Percentiles rank a stretch among this genome's conserved stretches.
Evolutionary conservation across 2,888 invertebrate species (phyloP).

Genomic region (Pollenia labialis): DNA sequence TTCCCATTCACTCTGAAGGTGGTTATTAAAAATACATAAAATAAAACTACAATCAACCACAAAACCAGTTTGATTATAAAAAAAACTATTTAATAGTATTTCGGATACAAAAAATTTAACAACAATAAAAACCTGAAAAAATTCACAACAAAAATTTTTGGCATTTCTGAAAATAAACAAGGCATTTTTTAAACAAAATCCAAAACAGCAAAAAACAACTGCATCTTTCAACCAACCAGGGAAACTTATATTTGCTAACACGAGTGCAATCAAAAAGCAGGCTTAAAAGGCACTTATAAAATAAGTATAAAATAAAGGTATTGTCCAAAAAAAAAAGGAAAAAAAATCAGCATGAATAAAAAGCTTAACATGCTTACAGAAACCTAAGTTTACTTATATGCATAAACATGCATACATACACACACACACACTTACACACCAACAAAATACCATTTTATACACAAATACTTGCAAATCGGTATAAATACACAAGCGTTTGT

Average conservation of each 20-base stretch:
- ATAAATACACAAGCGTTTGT: constrained; percentile 13
- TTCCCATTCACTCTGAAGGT: not conserved
- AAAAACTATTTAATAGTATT: constrained; percentile 32
- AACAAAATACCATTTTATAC: not conserved
- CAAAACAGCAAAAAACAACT: constrained; percentile 22
- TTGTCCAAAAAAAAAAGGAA: constrained; percentile 55
- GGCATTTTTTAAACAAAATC: constrained; percentile 34
- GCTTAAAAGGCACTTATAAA: constrained; percentile 61
- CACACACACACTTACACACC: not conserved
- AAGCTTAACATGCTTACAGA: constrained; percentile 37
- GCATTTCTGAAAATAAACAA: constrained; percentile 65
- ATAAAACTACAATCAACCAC: constrained; percentile 46
- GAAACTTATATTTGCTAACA: constrained; percentile 32
- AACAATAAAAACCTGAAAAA: constrained; percentile 26
- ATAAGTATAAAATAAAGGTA: not conserved
- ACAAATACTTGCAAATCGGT: not conserved
- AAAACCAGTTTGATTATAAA: constrained; percentile 64
- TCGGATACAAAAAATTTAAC: constrained; percentile 30
- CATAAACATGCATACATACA: no score
- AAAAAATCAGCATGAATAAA: not conserved
- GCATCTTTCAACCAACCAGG: constrained; percentile 15
- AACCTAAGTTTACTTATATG: constrained; percentile 35
- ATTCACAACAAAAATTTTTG: constrained; percentile 60
- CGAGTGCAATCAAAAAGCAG: constrained; percentile 33
- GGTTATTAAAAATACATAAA: constrained; percentile 16